A percentile compares a stretch with the other conserved stretches of the same genome.
phyloP scores from a whole-genome alignment of 2,113 vertebrate species.

The Dipodomys merriami region DNA sequence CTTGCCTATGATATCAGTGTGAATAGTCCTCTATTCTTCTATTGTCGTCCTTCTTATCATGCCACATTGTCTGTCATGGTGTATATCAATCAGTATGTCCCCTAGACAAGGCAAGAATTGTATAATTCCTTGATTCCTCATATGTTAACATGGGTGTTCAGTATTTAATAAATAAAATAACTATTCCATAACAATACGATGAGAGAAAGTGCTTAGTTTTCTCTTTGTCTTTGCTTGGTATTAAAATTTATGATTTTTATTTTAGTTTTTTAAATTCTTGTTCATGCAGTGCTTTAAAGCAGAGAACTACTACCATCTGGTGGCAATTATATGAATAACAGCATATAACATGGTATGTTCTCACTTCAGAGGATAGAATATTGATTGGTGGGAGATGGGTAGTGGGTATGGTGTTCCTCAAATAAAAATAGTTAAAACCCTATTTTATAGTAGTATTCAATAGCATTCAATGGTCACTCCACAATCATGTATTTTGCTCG shows the following conservation, averaged over 20 bases:
- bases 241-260: neutral
- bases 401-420: neutral
- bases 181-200: neutral
- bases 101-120: neutral
- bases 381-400: neutral
- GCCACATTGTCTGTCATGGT: neutral
- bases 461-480: neutral
- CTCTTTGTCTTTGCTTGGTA: neutral
- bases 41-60: neutral
- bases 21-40: neutral
- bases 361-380: neutral
- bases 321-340: constrained; percentile 55
- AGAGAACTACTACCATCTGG: constrained; percentile 72
- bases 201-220: neutral
- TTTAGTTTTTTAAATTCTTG: neutral
- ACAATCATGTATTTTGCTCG: neutral
- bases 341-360: neutral
- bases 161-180: constrained; percentile 3
- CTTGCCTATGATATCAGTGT: neutral
- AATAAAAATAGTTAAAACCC: neutral
- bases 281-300: neutral
- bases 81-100: neutral
- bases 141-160: neutral
- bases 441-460: neutral
- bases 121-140: neutral